Conservation (phyloP, 2,113 vertebrate genomes). For the Hippocampus comes region DNA sequence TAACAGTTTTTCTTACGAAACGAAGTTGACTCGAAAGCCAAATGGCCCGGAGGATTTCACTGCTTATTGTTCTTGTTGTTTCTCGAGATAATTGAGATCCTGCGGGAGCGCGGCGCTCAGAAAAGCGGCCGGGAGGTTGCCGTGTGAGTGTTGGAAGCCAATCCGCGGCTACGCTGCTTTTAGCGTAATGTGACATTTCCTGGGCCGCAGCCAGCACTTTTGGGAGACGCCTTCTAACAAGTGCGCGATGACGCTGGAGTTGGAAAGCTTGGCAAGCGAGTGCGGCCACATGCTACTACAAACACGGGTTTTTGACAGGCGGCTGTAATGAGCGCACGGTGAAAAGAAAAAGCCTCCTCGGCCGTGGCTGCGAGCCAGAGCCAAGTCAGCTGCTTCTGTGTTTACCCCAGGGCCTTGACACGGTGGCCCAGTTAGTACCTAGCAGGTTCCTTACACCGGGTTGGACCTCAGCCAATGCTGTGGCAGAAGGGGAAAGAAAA, state of each 20-base stretch:
- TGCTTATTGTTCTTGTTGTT: conserved; percentile 7
- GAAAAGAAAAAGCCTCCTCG: conserved; percentile 41
- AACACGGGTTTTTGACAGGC: conserved; percentile 57
- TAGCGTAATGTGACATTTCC: conserved; percentile 57
- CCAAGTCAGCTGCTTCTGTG: conserved; percentile 55
- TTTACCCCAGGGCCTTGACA: conserved; percentile 67
- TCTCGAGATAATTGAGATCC: conserved; percentile 18
- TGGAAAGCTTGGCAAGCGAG: conserved; percentile 55
- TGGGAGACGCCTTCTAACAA: conserved; percentile 33
- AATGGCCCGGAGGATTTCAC: conserved; percentile 5
- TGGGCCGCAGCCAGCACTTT: conserved; percentile 43
- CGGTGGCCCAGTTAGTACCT: conserved; percentile 65
- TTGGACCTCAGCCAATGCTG: conserved; percentile 63
- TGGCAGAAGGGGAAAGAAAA: conserved; percentile 30
- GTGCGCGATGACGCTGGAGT: conserved; percentile 39
- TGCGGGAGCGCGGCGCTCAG: conserved; percentile 11
- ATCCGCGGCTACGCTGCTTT: conserved; percentile 52
- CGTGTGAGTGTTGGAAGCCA: conserved; percentile 38
- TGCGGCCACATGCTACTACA: conserved; percentile 44
- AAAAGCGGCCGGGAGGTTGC: conserved; percentile 7
- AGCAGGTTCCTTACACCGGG: conserved; percentile 36
- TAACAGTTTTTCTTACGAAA: background rate
- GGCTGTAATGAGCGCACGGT: conserved; percentile 15
- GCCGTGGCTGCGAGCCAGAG: conserved; percentile 50
- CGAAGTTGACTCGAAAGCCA: background rate